Evolutionary conservation across 2,113 vertebrate species (phyloP), one percentile per base, ranked within the genome.

Genomic region (Chloropsis cyanopogon): DNA sequence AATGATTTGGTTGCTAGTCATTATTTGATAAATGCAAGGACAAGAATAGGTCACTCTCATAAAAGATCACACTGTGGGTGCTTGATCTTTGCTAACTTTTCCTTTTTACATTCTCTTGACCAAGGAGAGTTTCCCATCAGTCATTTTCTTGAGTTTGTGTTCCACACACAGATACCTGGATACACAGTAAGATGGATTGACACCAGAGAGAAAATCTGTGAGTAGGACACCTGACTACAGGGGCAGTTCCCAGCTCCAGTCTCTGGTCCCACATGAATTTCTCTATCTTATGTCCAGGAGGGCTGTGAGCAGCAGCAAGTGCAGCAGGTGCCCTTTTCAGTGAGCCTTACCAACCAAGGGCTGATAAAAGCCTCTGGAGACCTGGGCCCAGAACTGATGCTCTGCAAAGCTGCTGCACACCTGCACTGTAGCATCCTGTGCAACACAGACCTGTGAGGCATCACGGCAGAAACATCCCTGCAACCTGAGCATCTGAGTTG

Each of bases 391-490:
- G 17, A 37, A 37, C 37, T 3, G 17, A 17, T 2, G 7, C 42
- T n/a, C 23, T n/a, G 18, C 12, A 8, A 54, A 41, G 44, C 8
- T 28, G 49, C 15, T 49, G 26, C 41, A 60, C 29, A 11, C 12
- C 14, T 65, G 26, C 28, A 4, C 21, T 21, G 8, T 1, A 73
- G n/a, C 42, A n/a, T 18, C 9, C 17, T 5, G 4, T 25, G 25
- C 7, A 41, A 7, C 28, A 37, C 0, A 24, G 22, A 75, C 22
- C 31, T 17, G 8, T 7, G 52, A 79, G 19, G 11, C 54, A 35
- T 6, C 47, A 56, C 2, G 1, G 10, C n/a, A 54, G 19, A 9
- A 42, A 10, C 0, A 0, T 44, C 21, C 4, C 4, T 1, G 19
- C 37, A 20, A 0, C 2, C 11, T 37, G 15, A 50, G 1, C 0